These are phyloP conservation scores for Lepidochitona cinerea DNA, from an alignment of 2,888 invertebrate genomes.

Conservation along the genomic window DNA sequence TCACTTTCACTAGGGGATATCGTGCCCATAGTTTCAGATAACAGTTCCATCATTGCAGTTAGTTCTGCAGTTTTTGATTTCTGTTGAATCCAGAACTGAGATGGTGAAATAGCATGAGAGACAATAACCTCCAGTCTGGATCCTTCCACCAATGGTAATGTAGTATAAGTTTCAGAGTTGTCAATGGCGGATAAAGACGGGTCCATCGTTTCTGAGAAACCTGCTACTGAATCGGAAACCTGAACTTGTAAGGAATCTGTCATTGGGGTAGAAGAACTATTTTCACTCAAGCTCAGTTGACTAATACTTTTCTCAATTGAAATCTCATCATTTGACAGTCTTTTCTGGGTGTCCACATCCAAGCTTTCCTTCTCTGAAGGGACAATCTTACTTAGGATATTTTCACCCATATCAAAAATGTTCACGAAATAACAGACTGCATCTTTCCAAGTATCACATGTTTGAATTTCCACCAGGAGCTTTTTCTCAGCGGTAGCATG, in stretches of 20 bases:
- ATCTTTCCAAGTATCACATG: not conserved
- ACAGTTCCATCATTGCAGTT: slow-evolving; percentile 42
- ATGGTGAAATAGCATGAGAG: slow-evolving; percentile 50
- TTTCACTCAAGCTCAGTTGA: not conserved
- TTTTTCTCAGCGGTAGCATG: not conserved
- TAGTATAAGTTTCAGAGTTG: not conserved
- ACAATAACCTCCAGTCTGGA: slow-evolving; percentile 31
- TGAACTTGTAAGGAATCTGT: not conserved
- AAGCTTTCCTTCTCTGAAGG: too few relatives aligned
- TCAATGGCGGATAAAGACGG: not conserved
- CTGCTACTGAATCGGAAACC: not conserved
- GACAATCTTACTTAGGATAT: not conserved
- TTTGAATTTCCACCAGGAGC: not conserved
- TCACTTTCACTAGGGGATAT: not conserved
- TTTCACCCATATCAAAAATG: not conserved
- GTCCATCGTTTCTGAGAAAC: not conserved
- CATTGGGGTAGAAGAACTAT: not conserved
- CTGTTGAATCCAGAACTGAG: slow-evolving; percentile 52
- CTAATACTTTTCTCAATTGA: not conserved
- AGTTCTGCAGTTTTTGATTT: slow-evolving; percentile 27
- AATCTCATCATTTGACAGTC: not conserved
- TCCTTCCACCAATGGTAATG: not conserved
- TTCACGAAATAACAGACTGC: not conserved
- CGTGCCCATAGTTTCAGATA: slow-evolving; percentile 25
- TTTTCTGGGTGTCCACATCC: not conserved